Evolutionary conservation across 2,113 vertebrate genomes (phyloP).

Genomic region (Cavia aperea): DNA sequence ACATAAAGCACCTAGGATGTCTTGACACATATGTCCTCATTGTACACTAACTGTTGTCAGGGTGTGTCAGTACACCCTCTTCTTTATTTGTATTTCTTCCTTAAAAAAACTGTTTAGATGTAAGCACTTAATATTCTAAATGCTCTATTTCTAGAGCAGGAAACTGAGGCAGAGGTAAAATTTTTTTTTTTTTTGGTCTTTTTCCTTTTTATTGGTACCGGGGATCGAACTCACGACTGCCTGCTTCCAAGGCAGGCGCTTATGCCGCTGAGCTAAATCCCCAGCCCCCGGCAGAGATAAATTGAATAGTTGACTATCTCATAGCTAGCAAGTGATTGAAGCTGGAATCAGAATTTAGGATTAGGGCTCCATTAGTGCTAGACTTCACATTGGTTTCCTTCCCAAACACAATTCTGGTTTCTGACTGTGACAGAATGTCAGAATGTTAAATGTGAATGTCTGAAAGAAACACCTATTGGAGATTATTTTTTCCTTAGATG

Average conservation of each 20-base stretch:
- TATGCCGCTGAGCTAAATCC: no score
- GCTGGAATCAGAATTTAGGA: background rate
- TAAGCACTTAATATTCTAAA: background rate
- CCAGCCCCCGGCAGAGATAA: background rate
- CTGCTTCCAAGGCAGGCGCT: no score
- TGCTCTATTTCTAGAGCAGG: background rate
- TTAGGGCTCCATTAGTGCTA: background rate
- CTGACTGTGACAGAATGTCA: background rate
- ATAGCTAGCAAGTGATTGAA: background rate
- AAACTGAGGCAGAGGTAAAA: background rate
- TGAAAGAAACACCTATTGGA: background rate
- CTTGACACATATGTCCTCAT: background rate
- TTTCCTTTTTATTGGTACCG: no score
- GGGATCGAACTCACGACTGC: no score
- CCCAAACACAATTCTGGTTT: background rate
- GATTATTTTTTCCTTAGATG: background rate
- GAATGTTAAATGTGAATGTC: background rate
- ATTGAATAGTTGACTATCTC: background rate
- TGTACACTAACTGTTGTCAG: background rate
- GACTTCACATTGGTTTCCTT: background rate
- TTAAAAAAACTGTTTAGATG: background rate
- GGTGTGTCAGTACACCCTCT: background rate
- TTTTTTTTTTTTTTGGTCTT: no score
- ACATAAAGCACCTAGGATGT: background rate
- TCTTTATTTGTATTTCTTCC: conserved; percentile 9